phyloP scores from a whole-genome alignment of 2,888 invertebrate genomes.

The Endotricha flammealis region DNA sequence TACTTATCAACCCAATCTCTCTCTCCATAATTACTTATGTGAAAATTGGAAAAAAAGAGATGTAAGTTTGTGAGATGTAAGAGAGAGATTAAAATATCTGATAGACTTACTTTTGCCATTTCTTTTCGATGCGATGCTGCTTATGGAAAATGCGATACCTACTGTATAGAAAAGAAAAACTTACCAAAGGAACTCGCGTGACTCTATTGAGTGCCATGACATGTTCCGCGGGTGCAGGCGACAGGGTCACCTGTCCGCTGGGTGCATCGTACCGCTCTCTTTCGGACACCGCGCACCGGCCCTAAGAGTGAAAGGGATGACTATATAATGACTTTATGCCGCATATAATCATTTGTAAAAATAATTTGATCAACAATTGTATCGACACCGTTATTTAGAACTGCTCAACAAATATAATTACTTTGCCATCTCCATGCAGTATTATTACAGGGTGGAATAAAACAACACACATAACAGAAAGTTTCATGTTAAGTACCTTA shows the following conservation, averaged over 20 bases:
- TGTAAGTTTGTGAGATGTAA: too few species aligned
- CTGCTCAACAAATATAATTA: too few species aligned
- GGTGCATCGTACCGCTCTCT: constrained; percentile 57
- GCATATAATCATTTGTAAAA: neutral
- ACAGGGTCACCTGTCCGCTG: constrained; percentile 69
- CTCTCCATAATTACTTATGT: too few species aligned
- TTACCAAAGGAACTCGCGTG: constrained; percentile 89
- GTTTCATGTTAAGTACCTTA: too few species aligned
- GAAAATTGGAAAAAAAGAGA: too few species aligned
- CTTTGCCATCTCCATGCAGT: neutral
- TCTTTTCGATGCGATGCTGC: too few species aligned
- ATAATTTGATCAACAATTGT: neutral
- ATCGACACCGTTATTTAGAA: neutral
- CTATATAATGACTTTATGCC: neutral
- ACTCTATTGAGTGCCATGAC: constrained; percentile 92
- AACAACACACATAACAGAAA: too few species aligned
- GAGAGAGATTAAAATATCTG: too few species aligned
- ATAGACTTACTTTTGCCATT: too few species aligned
- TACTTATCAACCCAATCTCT: too few species aligned
- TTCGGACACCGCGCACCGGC: constrained; percentile 47
- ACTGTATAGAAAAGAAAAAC: constrained; percentile 10
- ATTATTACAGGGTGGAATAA: neutral
- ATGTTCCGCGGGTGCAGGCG: constrained; percentile 79
- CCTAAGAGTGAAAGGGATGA: constrained; percentile 25
- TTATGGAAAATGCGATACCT: too few species aligned